A percentile compares a stretch with the other conserved stretches of the same genome.
phyloP scores from a whole-genome alignment of 2,888 invertebrate genomes.

The Blomia tropicalis region DNA sequence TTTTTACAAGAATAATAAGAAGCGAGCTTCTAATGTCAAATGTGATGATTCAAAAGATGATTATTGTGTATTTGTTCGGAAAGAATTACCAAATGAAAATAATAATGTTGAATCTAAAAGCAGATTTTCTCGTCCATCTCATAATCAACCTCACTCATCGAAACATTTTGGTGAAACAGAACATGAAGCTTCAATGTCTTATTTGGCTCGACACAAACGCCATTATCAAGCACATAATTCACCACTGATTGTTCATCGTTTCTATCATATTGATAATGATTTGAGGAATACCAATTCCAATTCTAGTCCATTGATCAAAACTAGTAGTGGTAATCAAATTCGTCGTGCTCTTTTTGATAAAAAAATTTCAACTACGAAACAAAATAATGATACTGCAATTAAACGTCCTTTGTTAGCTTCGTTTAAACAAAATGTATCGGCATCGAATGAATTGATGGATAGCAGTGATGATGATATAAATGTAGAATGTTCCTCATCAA shows the following conservation, averaged over 20 bases:
- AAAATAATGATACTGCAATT: neutral
- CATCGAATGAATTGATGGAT: neutral
- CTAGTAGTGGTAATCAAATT: neutral
- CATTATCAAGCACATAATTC: slow-evolving; percentile 16
- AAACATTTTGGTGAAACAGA: slow-evolving; percentile 1
- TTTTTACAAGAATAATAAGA: slow-evolving; percentile 1
- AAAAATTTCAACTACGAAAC: neutral
- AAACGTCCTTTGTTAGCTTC: neutral
- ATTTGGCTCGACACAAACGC: neutral
- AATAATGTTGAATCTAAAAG: neutral
- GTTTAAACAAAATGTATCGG: neutral
- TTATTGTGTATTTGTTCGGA: slow-evolving; percentile 11
- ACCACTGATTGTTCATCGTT: slow-evolving; percentile 13
- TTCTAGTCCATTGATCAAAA: neutral
- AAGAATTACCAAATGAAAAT: neutral
- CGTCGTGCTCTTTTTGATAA: neutral
- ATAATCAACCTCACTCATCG: neutral
- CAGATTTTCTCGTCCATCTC: too few relatives aligned
- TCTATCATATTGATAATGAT: slow-evolving; percentile 8
- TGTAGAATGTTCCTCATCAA: neutral
- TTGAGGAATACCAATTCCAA: neutral
- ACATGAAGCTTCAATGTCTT: neutral
- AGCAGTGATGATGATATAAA: slow-evolving; percentile 8
- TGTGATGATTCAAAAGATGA: slow-evolving; percentile 12
- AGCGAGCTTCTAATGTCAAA: neutral